Base-by-base conservation (phyloP, 2,797 vertebrate species). In the Pangasius larnaudii region DNA sequence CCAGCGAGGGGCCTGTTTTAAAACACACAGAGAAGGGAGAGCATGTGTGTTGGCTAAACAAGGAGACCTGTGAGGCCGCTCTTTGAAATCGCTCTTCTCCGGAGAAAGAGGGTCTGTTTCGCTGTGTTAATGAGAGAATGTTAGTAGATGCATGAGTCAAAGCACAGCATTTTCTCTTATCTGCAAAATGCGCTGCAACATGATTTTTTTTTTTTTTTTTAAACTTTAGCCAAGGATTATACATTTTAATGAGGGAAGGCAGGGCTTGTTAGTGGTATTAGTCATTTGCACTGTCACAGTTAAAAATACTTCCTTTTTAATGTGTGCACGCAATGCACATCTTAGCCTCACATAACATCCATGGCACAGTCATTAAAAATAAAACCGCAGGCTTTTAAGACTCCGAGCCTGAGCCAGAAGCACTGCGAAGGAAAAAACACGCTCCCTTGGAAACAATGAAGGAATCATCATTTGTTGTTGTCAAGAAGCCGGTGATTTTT, bases 401-500 rank as follows among this genome's bases (percentile, higher is more conserved):
- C 94, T 95, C 93, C 91, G 91, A 95, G 94, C 93, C 92, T 91
- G 74, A 94, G 93, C 93, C 94, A 95, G 94, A 95, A 94, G 95
- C 95, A 92, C 93, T 89, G 63, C 91, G 93, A 94, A 94, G 36
- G 58, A 95, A 95, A 95, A 58, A 36, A 61, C 42, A 14, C 14
- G 94, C 94, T 95, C 95, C 94, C 94, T 93, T 94, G 95, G 96
- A 96, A 96, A 96, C 96, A 96, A 97, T 96, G 95, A 96, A 95
- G 95, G 85, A 96, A 95, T 94, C 95, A 96, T 96, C 95, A 96
- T 96, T 96, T 96, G 95, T 96, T 96, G 95, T 96, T 96, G 95
- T 96, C 95, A 94, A 96, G 95, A 96, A 95, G 94, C 93, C 92
- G 89, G 93, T 94, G 94, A 95, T 94, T 94, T 96, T 96, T 3